Evolutionary conservation across 1,140 invertebrate species (phyloP), one percentile per base, ranked within the genome.

Genomic region (Cherax destructor): DNA sequence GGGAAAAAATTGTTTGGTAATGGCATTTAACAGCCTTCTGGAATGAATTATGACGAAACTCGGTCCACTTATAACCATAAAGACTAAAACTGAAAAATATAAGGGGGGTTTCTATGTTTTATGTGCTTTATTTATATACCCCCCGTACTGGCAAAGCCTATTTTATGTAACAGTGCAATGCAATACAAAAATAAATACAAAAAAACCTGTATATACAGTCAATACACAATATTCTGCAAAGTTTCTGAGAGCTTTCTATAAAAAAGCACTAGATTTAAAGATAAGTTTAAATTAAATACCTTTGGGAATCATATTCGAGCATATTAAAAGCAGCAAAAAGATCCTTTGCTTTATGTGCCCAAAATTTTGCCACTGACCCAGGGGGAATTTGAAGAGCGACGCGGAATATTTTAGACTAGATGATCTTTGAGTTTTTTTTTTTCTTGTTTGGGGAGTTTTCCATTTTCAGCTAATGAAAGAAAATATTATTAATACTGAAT

Each of bases 291-390:
- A 30, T 4, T 78, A 50, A 5, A 50, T 69, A 83, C 81, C 81
- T 69, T 83, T n/a, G n/a, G 59, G 61, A 30, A 65, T 83, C 81
- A 83, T 83, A 83, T 69, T 83, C 81, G 49, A 69, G 69, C 59
- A 83, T 49, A 69, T 83, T 83, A 56, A 83, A 83, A 65, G 81
- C 24, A 47, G 81, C 81, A 41, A 59, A 83, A 41, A 83, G 52
- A 49, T 83, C 81, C 61, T 83, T 83, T 21, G 59, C 56, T 69
- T 83, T 83, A 21, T 41, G 30, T 47, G 47, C 69, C 52, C 30
- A 69, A 83, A 83, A n/a, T n/a, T 83, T 83, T 83, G 69, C n/a
- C 47, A 30, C 59, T 69, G 24, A 24, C 69, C 69, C 69, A 74
- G 4, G 69, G 30, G 24, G 69, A 74, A 74, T 30, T 74, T 65